These are phyloP conservation scores for Asarcornis scutulata DNA, from an alignment of 2,113 vertebrate genomes.

Conservation along the genomic window DNA sequence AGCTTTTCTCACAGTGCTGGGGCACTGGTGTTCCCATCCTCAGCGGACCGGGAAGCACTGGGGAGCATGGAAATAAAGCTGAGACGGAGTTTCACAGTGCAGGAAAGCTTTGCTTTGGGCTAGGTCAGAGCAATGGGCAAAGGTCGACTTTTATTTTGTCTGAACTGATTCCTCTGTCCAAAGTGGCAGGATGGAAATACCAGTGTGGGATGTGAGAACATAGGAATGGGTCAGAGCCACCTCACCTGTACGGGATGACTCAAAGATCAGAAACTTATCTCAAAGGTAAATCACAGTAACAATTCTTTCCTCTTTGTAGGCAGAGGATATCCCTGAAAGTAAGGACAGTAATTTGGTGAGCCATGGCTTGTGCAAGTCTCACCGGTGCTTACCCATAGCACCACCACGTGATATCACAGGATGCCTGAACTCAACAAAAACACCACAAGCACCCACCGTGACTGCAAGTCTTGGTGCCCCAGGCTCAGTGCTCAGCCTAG, in stretches of 20 bases:
- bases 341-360: neutral
- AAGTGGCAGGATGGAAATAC: conserved; percentile 14
- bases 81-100: neutral
- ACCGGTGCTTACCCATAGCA: neutral
- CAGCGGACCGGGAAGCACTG: neutral
- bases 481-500: neutral
- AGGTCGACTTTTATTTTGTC: conserved; percentile 55
- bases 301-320: neutral
- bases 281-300: neutral
- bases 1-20: conserved; percentile 64
- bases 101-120: conserved; percentile 23
- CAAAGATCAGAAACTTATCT: neutral
- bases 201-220: fast-evolving
- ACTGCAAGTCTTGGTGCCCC: neutral
- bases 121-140: neutral
- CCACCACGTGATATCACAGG: neutral
- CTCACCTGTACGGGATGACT: neutral
- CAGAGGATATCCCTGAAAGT: neutral
- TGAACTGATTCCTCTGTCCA: conserved; percentile 39
- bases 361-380: neutral
- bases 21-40: conserved; percentile 49
- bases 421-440: neutral
- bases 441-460: neutral
- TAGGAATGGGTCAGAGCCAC: neutral
- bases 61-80: conserved; percentile 47